Percentiles rank a stretch among this genome's conserved stretches.
Evolutionary conservation across 2,113 vertebrate genomes (phyloP).

Genomic region (Donacobius atricapilla): DNA sequence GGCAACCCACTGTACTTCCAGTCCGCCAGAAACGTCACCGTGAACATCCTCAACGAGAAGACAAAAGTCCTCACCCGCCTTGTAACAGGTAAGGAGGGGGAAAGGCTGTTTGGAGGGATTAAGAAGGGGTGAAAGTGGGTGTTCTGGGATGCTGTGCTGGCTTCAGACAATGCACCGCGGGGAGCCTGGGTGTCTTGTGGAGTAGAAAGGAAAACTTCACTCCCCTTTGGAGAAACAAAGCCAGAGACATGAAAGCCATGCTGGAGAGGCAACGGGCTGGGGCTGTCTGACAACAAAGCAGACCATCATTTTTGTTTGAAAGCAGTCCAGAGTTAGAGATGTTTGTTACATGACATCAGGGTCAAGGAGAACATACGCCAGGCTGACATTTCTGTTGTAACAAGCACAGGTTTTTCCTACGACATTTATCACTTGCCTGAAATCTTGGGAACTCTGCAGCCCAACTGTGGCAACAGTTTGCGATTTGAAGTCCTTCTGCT

Average conservation of each 20-base stretch:
- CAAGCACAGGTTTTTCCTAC: slow-evolving; percentile 10
- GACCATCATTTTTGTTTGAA: not conserved
- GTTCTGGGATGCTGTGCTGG: not conserved
- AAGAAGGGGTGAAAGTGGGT: not conserved
- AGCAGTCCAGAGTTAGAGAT: slow-evolving; percentile 7
- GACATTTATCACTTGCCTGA: not conserved
- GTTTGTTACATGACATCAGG: slow-evolving; percentile 19
- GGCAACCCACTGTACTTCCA: slow-evolving; percentile 94
- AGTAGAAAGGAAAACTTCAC: not conserved
- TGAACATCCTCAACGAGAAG: slow-evolving; percentile 93
- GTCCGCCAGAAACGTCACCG: slow-evolving; percentile 93
- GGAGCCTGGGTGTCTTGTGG: not conserved
- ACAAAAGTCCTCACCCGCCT: slow-evolving; percentile 92
- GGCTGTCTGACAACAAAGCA: not conserved
- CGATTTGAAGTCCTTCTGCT: not conserved
- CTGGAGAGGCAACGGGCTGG: not conserved
- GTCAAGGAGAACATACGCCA: slow-evolving; percentile 29
- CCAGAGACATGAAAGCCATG: not conserved
- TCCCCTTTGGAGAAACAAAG: not conserved
- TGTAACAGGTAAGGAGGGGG: slow-evolving; percentile 84
- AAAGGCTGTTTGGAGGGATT: not conserved
- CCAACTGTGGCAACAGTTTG: not conserved
- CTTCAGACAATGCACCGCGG: not conserved
- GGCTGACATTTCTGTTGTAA: slow-evolving; percentile 38
- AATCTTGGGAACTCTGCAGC: not conserved